Conservation (phyloP, 2,888 invertebrate genomes). For the Lamproptera curius region DNA sequence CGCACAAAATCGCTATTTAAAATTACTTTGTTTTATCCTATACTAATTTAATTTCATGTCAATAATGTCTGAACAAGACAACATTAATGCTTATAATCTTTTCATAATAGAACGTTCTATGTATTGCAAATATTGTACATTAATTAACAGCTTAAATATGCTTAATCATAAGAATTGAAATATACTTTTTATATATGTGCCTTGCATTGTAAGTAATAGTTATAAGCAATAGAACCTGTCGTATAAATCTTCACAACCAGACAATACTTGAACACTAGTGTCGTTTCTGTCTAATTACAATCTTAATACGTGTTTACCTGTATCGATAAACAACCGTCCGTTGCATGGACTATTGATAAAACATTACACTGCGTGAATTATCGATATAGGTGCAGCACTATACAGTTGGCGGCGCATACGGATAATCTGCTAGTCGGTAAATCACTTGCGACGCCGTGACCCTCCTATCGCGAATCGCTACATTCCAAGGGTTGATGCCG, state of each 20-base stretch:
- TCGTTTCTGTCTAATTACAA: slow-evolving; percentile 5
- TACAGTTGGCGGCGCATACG: slow-evolving; percentile 7
- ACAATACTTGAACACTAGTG: background rate
- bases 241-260: background rate
- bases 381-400: slow-evolving; percentile 5
- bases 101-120: too few species aligned
- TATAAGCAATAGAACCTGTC: too few species aligned
- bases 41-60: too few species aligned
- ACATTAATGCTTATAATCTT: too few species aligned
- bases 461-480: slow-evolving; percentile 42
- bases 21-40: too few species aligned
- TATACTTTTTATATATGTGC: too few species aligned
- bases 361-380: background rate
- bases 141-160: too few species aligned
- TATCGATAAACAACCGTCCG: background rate
- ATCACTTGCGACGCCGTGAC: slow-evolving; percentile 46
- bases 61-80: too few species aligned
- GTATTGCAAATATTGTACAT: too few species aligned
- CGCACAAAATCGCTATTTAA: too few species aligned
- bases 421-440: slow-evolving; percentile 48
- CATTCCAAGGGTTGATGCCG: slow-evolving; percentile 35
- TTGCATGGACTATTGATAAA: background rate
- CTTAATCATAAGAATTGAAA: too few species aligned
- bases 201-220: too few species aligned
- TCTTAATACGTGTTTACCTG: background rate